These are phyloP conservation scores for Lasius platythorax DNA, from an alignment of 2,888 invertebrate species.

Conservation along the genomic window DNA sequence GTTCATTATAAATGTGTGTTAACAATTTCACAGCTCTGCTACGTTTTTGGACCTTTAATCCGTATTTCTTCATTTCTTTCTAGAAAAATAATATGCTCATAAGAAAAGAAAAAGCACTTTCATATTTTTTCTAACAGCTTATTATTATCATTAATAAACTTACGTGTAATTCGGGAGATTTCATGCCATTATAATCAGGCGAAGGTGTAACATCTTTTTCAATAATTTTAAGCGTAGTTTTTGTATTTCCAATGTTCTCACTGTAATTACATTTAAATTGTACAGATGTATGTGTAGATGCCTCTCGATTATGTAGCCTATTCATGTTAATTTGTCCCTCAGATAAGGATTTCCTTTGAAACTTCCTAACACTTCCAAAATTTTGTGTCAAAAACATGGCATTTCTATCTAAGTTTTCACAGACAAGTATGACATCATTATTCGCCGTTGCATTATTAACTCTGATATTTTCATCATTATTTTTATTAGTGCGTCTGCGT, in stretches of 20 bases:
- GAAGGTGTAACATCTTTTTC: constrained; percentile 85
- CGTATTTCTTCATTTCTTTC: constrained; percentile 87
- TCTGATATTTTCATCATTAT: neutral
- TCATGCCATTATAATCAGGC: constrained; percentile 87
- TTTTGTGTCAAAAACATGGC: constrained; percentile 7
- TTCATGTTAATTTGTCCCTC: constrained; percentile 59
- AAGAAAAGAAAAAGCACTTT: neutral
- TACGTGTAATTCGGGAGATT: constrained; percentile 87
- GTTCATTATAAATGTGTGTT: constrained; percentile 87
- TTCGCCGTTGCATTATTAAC: neutral
- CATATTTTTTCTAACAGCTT: neutral
- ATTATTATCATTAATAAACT: constrained; percentile 45
- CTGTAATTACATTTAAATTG: constrained; percentile 34
- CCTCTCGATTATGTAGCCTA: constrained; percentile 7
- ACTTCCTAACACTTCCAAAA: constrained; percentile 50
- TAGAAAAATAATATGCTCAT: constrained; percentile 70
- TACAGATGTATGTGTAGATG: neutral
- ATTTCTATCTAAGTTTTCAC: neutral
- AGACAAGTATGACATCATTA: neutral
- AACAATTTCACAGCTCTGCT: constrained; percentile 87
- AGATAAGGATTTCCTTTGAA: constrained; percentile 74
- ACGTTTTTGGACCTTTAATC: constrained; percentile 87
- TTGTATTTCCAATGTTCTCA: neutral
- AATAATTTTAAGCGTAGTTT: constrained; percentile 19
- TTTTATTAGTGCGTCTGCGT: constrained; percentile 4